These are phyloP conservation scores for Trichonephila clavipes DNA, from an alignment of 1,140 invertebrate species.

Conservation along the genomic window DNA sequence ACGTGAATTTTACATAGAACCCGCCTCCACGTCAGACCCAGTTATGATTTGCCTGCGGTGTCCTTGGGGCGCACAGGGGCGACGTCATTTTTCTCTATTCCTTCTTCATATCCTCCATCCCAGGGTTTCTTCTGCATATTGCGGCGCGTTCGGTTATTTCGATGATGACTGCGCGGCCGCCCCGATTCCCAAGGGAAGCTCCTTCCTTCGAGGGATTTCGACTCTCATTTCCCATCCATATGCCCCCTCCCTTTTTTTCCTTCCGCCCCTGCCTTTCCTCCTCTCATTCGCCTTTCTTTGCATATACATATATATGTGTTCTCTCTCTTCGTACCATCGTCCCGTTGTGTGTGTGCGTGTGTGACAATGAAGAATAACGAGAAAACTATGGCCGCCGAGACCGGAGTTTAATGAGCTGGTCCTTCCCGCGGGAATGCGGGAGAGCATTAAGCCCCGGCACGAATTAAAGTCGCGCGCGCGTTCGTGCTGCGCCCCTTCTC, in stretches of 20 bases:
- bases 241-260: neutral
- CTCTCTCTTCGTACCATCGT: neutral
- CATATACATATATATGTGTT: neutral
- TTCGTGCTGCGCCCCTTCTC: neutral
- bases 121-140: conserved; percentile 68
- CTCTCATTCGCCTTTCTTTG: neutral
- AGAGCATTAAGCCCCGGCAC: conserved; percentile 63
- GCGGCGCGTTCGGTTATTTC: conserved; percentile 69
- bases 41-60: conserved; percentile 73
- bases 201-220: conserved; percentile 64
- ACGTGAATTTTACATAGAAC: conserved; percentile 71
- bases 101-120: conserved; percentile 52
- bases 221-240: conserved; percentile 33
- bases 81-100: conserved; percentile 75
- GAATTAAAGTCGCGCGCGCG: conserved; percentile 70
- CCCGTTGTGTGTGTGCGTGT: conserved; percentile 11
- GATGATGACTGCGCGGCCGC: conserved; percentile 71
- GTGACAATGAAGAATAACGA: conserved; percentile 77
- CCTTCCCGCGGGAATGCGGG: conserved; percentile 71
- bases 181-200: conserved; percentile 4
- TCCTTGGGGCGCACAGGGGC: conserved; percentile 33
- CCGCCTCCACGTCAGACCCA: conserved; percentile 67
- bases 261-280: neutral
- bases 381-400: conserved; percentile 74
- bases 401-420: conserved; percentile 76